Base-by-base conservation (phyloP, 2,797 vertebrate genomes). In the Chiroxiphia lanceolata region DNA sequence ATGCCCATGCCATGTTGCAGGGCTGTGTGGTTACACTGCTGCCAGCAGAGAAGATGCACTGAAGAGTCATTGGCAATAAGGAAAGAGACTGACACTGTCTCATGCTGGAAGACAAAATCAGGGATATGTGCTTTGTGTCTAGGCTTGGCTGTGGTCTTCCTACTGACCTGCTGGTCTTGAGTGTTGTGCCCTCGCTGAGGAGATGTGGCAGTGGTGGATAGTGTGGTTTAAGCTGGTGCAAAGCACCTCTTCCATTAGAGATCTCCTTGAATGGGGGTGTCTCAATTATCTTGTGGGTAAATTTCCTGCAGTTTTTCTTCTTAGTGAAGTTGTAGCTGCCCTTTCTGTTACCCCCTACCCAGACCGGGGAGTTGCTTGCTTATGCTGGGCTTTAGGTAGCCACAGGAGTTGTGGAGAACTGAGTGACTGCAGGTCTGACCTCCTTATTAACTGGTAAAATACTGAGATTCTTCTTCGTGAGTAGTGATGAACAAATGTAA, bases 31-130 rank as follows among this genome's bases (percentile, higher is more conserved):
- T 47, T 59, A 33, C 6, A 2, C 22, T 13, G 23, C 72, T 56
- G 33, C 25, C 20, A 44, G 50, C 34, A 33, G 48, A 68, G 54
- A 57, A 29, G 31, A 20, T 19, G 15, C 34, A 15, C 26, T 34
- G 36, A 40, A 38, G 50, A 44, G 31, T 42, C 19, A 12, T 26
- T 0, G 9, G n/a, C n/a, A 38, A 9, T 27, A 47, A 40, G 36
- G 23, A 38, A n/a, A 82, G 25, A 38, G 25, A 10, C 26, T n/a
- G n/a, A 15, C 0, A 0, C 26, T 54, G 13, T 8, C 33, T 7
- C 13, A 15, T 34, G 48, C 57, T 59, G 36, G 53, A n/a, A 86
- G 17, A 14, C 18, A 40, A 54, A 79, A 48, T 3, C 1, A 1
- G 53, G 29, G 33, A 7, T 27, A 3, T 4, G 17, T 56, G 25